Evolutionary conservation across 2,113 vertebrate species (phyloP).

Genomic region (Petrocephalus zakoni): DNA sequence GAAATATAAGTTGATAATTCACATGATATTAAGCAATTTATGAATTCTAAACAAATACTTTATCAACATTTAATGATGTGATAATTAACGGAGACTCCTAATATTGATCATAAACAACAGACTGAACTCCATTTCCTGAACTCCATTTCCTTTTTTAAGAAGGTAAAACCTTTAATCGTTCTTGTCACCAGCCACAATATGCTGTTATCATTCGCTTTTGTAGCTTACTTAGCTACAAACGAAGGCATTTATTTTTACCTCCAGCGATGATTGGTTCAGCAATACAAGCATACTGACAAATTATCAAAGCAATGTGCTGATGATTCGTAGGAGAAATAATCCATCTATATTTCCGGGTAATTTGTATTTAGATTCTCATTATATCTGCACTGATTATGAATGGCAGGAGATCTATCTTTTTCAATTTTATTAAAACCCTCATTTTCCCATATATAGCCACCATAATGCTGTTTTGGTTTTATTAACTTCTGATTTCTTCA

Average conservation of each 20-base stretch:
- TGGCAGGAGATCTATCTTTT: not conserved
- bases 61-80: not conserved
- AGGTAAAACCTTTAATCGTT: not conserved
- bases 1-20: not conserved
- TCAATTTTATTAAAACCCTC: not conserved
- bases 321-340: conserved; percentile 69
- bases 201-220: not conserved
- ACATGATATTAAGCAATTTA: not conserved
- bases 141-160: not conserved
- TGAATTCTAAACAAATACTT: not conserved
- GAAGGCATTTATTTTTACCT: conserved; percentile 15
- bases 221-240: not conserved
- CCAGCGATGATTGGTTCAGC: conserved; percentile 47
- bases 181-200: not conserved
- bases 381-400: not conserved
- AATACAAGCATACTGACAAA: conserved; percentile 49
- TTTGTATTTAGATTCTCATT: not conserved
- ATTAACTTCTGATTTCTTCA: not conserved
- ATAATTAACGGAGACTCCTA: not conserved
- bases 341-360: conserved; percentile 54
- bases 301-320: conserved; percentile 56
- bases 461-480: not conserved
- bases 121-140: not conserved
- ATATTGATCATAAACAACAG: not conserved
- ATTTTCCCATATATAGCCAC: not conserved